Evolutionary conservation across 2,797 vertebrate species (phyloP).

Genomic region (Coilia nasus): DNA sequence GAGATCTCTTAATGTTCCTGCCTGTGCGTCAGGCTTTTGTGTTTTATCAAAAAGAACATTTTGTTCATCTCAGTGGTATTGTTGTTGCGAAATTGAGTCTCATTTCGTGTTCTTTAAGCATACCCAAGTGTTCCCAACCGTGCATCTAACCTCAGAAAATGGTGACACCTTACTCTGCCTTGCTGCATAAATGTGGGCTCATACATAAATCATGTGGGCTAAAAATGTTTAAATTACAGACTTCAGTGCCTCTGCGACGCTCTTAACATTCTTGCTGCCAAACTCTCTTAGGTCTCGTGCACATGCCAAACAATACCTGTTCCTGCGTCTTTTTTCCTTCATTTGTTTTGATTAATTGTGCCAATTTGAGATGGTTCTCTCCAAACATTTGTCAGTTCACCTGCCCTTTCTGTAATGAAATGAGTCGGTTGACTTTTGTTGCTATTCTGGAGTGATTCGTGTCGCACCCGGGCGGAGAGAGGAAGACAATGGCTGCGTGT

Average conservation of each 20-base stretch:
- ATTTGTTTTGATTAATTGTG: not conserved
- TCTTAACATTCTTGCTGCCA: not conserved
- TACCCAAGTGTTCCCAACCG: not conserved
- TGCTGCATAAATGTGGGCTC: constrained; percentile 8
- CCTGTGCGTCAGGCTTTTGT: not conserved
- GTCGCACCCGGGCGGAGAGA: not conserved
- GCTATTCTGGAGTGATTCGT: not conserved
- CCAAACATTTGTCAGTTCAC: not conserved
- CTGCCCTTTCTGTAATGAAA: not conserved
- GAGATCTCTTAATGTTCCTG: not conserved
- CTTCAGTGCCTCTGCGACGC: constrained; percentile 8
- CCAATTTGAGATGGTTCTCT: not conserved
- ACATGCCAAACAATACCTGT: not conserved
- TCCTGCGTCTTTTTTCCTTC: not conserved
- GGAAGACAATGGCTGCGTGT: not conserved
- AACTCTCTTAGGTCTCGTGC: not conserved
- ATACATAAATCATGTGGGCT: constrained; percentile 16
- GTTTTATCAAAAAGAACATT: not conserved
- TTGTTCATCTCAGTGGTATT: not conserved
- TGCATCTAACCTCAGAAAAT: not conserved
- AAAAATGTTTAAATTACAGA: constrained; percentile 25
- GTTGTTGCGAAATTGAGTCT: not conserved
- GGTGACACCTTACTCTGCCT: constrained; percentile 9
- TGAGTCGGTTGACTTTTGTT: not conserved
- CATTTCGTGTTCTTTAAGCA: not conserved